A percentile compares a stretch with the other conserved stretches of the same genome.
These are phyloP conservation scores for Caenorhabditis becei DNA, from an alignment of 2,888 invertebrate species.

Conservation along the genomic window DNA sequence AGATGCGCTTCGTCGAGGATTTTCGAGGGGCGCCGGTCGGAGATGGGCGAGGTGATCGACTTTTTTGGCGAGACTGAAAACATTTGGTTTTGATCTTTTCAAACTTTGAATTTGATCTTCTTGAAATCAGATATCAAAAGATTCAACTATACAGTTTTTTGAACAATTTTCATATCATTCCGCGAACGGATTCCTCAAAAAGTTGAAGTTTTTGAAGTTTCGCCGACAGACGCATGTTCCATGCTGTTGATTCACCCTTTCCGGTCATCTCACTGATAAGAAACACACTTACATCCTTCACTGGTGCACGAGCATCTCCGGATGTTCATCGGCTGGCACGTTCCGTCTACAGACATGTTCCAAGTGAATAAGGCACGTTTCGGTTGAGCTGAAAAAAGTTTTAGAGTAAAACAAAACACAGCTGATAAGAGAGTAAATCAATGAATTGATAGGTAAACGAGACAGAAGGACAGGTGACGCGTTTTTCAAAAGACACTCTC, in stretches of 20 bases:
- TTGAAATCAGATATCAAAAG: no score
- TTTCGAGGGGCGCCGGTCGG: slow-evolving; percentile 20
- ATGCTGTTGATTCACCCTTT: no score
- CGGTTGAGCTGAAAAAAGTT: slow-evolving; percentile 33
- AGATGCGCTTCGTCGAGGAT: slow-evolving; percentile 70
- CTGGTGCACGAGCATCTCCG: slow-evolving; percentile 55
- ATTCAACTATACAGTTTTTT: no score
- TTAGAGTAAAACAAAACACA: not conserved
- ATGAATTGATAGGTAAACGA: slow-evolving; percentile 15
- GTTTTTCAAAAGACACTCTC: slow-evolving; percentile 32
- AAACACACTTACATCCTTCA: slow-evolving; percentile 39
- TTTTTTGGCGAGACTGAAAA: slow-evolving; percentile 56
- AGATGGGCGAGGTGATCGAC: slow-evolving; percentile 17
- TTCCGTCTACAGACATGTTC: slow-evolving; percentile 31
- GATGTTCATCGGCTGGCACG: slow-evolving; percentile 28
- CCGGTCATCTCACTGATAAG: no score
- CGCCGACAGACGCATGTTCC: no score
- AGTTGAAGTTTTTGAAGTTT: no score
- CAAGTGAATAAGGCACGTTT: slow-evolving; percentile 36
- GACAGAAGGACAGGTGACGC: slow-evolving; percentile 43
- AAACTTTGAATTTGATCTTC: no score
- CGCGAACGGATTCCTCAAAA: no score
- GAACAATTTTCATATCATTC: no score
- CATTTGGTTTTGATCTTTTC: not conserved
- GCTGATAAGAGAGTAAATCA: not conserved